A percentile compares a stretch with the other conserved stretches of the same genome.
Evolutionary conservation across 2,888 invertebrate genomes (phyloP).

Genomic region (Lamellibrachia satsuma): DNA sequence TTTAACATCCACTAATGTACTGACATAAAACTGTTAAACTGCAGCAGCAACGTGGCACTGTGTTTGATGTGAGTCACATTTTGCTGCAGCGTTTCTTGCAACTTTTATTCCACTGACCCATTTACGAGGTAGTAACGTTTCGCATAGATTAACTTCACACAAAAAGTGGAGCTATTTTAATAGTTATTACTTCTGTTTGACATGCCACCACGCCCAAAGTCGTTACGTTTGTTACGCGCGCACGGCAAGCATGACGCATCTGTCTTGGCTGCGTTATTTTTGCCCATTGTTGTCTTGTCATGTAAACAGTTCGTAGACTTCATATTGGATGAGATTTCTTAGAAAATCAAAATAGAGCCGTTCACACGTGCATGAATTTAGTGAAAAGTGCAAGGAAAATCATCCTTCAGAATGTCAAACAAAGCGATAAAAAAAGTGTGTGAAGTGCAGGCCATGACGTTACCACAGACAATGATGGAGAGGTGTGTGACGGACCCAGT

Average conservation of each 20-base stretch:
- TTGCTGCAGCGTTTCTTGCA: background rate
- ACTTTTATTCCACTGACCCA: conserved; percentile 5
- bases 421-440: background rate
- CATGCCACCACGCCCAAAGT: background rate
- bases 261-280: background rate
- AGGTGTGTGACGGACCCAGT: background rate
- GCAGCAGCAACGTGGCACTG: background rate
- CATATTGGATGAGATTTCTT: background rate
- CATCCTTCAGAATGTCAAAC: background rate
- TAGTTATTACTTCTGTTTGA: background rate
- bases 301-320: background rate
- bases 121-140: background rate
- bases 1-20: background rate
- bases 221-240: background rate
- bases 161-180: background rate
- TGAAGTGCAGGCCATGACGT: background rate
- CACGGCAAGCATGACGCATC: background rate
- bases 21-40: conserved; percentile 10
- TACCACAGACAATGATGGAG: background rate
- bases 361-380: background rate
- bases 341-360: background rate
- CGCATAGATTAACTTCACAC: background rate
- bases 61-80: background rate
- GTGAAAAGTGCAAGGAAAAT: conserved; percentile 13
- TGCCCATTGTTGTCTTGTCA: background rate